Evolutionary conservation across 2,797 vertebrate genomes (phyloP).

Genomic region (Schizopygopsis malacanthus): DNA sequence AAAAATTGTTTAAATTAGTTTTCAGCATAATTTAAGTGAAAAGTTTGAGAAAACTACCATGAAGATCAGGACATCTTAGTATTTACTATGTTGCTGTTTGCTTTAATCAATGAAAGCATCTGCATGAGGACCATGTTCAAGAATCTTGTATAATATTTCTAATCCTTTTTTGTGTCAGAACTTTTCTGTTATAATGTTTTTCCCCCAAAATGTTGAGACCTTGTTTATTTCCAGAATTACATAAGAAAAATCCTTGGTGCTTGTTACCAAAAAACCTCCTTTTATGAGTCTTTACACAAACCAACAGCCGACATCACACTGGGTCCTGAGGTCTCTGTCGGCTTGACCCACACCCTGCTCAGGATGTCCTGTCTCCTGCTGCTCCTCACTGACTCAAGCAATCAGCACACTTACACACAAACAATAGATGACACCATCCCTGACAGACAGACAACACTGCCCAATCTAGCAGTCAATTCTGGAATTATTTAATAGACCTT

Average conservation of each 20-base stretch:
- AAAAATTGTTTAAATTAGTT: not conserved
- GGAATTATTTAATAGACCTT: conserved; percentile 19
- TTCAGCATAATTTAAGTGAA: not conserved
- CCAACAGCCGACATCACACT: not conserved
- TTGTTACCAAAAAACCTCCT: conserved; percentile 5
- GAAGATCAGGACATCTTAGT: not conserved
- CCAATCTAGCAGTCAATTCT: conserved; percentile 21
- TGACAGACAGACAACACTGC: conserved; percentile 25
- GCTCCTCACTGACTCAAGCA: conserved; percentile 44
- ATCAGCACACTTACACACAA: conserved; percentile 48
- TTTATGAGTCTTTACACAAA: conserved; percentile 13
- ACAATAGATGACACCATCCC: conserved; percentile 41
- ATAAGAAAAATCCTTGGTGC: not conserved
- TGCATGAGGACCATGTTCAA: not conserved
- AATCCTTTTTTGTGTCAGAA: not conserved
- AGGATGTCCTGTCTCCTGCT: conserved; percentile 64
- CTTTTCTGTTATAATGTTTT: not conserved
- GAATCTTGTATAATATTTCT: not conserved
- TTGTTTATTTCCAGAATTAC: not conserved
- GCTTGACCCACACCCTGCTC: conserved; percentile 50
- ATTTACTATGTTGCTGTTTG: not conserved
- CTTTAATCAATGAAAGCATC: not conserved
- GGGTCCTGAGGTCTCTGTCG: conserved; percentile 7
- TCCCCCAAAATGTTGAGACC: not conserved
- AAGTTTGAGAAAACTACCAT: not conserved